Base-by-base conservation (phyloP, 1,140 invertebrate genomes). In the Planococcus citri region DNA sequence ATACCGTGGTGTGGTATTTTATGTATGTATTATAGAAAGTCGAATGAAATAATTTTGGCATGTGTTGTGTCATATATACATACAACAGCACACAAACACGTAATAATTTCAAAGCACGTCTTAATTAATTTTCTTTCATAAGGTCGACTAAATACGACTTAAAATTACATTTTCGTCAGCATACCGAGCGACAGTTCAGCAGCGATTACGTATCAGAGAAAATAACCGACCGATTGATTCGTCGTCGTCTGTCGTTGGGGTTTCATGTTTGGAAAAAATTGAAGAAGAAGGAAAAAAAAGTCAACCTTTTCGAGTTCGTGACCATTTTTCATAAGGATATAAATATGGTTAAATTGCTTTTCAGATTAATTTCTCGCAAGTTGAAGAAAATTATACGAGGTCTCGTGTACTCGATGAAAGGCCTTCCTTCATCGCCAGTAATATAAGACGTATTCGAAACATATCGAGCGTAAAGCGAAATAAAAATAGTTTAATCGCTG, bases 101-200 rank as follows among this genome's bases (percentile, higher is more conserved):
- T 51, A 51, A 20, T 51, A 51, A 51, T 51, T 51, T 51, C 41
- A 17, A 33, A 51, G 41, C 41, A 51, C 41, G 41, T 51, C 41
- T 51, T 51, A 51, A 51, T 51, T 51, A 51, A 51, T 51, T 51
- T 51, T 51, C 41, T 51, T 51, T 51, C 41, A 51, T 51, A 51
- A 51, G 41, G 41, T 51, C 41, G 41, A 20, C 41, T 51, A 51
- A 51, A 51, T 51, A 51, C 41, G 41, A 51, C 41, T 51, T 20
- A 20, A 51, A 51, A 51, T 51, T 51, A 51, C 41, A 51, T 51
- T 51, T 33, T 51, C 41, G 33, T 37, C 41, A 17, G 3, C 12
- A 33, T 6, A 33, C 4, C 41, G 41, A 51, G 17, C n/a, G n/a
- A n/a, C n/a, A n/a, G n/a, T n/a, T n/a, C n/a, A 51, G 17, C 3